A percentile compares a stretch with the other conserved stretches of the same genome.
phyloP scores from a whole-genome alignment of 2,113 vertebrate species.

The Trichomycterus rosablanca region DNA sequence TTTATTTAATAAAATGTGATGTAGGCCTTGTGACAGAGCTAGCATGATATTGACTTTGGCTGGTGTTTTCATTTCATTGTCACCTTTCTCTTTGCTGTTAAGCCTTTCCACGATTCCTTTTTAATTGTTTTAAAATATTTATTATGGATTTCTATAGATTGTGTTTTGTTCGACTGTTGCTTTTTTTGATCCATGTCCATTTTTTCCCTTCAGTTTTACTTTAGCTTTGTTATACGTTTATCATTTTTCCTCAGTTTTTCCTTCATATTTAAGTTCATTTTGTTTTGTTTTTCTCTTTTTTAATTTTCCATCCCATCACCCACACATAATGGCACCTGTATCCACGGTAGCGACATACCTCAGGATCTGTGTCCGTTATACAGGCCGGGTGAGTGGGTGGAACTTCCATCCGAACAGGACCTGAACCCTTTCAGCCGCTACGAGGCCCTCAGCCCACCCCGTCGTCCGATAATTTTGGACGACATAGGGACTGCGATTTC shows the following conservation, averaged over 20 bases:
- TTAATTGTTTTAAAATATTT: neutral
- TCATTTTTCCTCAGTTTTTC: slow-evolving; percentile 24
- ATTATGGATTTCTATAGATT: neutral
- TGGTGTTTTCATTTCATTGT: neutral
- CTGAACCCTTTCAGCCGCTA: slow-evolving; percentile 96
- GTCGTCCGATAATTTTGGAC: slow-evolving; percentile 66
- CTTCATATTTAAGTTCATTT: slow-evolving; percentile 29
- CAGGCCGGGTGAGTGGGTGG: slow-evolving; percentile 98
- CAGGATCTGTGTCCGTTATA: slow-evolving; percentile 99
- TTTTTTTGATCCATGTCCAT: neutral
- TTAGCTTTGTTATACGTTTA: slow-evolving; percentile 11
- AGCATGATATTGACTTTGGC: too few relatives aligned
- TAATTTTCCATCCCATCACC: slow-evolving; percentile 35
- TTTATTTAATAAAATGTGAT: neutral
- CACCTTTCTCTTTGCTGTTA: neutral
- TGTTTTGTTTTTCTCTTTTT: slow-evolving; percentile 37
- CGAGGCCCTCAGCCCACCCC: slow-evolving; percentile 77
- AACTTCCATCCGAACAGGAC: slow-evolving; percentile 88
- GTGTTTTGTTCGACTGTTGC: too few relatives aligned
- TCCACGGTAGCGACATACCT: slow-evolving; percentile 86
- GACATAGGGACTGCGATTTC: slow-evolving; percentile 47
- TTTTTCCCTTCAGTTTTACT: neutral
- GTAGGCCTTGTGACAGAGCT: neutral
- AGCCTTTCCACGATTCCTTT: neutral
- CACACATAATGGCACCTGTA: slow-evolving; percentile 68